phyloP scores from a whole-genome alignment of 2,113 vertebrate genomes.

The Capreolus pygargus region DNA sequence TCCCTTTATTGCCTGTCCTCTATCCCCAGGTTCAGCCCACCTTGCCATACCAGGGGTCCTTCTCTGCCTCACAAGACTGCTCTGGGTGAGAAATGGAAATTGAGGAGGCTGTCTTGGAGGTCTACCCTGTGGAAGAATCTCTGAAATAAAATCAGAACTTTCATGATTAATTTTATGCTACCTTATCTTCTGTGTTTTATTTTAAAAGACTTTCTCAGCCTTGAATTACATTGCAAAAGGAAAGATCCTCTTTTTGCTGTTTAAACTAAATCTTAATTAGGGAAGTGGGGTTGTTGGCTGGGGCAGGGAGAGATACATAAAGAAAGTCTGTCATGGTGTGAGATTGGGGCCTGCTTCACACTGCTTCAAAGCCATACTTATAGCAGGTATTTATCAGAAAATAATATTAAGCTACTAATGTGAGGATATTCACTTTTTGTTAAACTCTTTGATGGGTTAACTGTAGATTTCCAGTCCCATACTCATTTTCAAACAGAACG shows the following conservation, averaged over 20 bases:
- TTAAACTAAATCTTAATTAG: neutral
- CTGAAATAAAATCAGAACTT: neutral
- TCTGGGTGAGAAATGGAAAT: neutral
- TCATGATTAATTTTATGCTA: neutral
- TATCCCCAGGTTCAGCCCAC: neutral
- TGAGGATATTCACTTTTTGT: neutral
- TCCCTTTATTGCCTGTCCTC: neutral
- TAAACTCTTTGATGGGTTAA: neutral
- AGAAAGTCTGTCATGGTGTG: neutral
- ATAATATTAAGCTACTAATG: neutral
- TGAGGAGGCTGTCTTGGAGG: neutral
- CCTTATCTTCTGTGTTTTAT: neutral
- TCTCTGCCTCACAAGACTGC: neutral
- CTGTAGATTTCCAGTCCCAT: neutral
- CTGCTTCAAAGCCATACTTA: neutral
- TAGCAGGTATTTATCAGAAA: neutral
- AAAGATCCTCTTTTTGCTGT: neutral
- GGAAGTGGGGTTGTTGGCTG: fast-evolving
- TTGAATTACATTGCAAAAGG: neutral
- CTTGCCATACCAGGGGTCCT: neutral
- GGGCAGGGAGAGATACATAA: neutral
- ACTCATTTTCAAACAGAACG: neutral
- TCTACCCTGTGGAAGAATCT: neutral
- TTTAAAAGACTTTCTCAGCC: neutral
- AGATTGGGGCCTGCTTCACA: neutral